Percentiles rank a stretch among this genome's conserved stretches.
Evolutionary conservation across 2,888 invertebrate genomes (phyloP).

Genomic region (Ichneumon xanthorius): DNA sequence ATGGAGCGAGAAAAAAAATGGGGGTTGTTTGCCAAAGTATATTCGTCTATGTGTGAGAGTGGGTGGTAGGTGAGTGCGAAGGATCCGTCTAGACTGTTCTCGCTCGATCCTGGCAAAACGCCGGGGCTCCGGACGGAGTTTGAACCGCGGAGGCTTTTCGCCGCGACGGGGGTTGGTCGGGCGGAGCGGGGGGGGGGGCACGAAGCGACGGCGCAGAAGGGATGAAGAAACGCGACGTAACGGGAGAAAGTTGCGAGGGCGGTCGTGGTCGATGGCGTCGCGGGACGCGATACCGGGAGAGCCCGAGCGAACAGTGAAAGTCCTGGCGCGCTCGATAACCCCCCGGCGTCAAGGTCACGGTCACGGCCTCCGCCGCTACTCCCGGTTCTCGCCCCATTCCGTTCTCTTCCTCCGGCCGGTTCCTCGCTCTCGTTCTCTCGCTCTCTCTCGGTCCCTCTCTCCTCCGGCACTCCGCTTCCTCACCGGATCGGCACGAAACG

Average conservation of each 20-base stretch:
- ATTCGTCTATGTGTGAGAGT: conserved; percentile 49
- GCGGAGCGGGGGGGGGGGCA: conserved; percentile 41
- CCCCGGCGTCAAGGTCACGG: conserved; percentile 82
- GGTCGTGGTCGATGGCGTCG: conserved; percentile 69
- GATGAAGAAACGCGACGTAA: conserved; percentile 67
- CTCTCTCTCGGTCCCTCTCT: conserved; percentile 64
- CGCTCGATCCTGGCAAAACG: conserved; percentile 69
- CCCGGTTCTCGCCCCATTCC: conserved; percentile 47
- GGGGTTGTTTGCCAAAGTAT: neutral
- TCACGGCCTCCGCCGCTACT: conserved; percentile 75
- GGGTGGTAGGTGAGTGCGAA: conserved; percentile 79
- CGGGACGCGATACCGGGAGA: conserved; percentile 71
- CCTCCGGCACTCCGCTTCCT: conserved; percentile 13
- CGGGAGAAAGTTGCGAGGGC: conserved; percentile 76
- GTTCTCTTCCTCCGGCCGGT: conserved; percentile 46
- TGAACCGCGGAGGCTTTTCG: conserved; percentile 51
- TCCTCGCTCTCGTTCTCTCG: conserved; percentile 69
- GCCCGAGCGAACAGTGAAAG: conserved; percentile 78
- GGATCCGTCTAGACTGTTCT: conserved; percentile 78
- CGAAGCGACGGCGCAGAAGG: conserved; percentile 32
- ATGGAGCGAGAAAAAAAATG: conserved; percentile 25
- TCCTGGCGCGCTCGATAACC: conserved; percentile 82
- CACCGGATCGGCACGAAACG: conserved; percentile 27
- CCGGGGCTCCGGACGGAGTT: neutral
- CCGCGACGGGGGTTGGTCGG: conserved; percentile 40